phyloP scores from a whole-genome alignment of 2,113 vertebrate species.

The Lutjanus erythropterus region DNA sequence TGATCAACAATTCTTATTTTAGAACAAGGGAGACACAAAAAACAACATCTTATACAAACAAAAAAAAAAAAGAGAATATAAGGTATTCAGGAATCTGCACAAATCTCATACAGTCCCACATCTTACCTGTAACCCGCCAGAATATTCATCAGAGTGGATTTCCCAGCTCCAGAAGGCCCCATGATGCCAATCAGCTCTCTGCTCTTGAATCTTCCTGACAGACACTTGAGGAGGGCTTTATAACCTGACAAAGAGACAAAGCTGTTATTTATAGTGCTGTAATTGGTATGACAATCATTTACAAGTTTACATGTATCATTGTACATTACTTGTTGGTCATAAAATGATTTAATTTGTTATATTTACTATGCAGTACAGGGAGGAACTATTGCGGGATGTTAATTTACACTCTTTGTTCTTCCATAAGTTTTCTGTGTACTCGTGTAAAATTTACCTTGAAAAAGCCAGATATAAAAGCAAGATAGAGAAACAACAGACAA shows the following conservation, averaged over 20 bases:
- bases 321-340: too few relatives aligned
- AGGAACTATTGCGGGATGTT: not conserved
- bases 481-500: not conserved
- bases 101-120: too few relatives aligned
- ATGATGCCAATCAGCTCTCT: slow-evolving; percentile 97
- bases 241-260: slow-evolving; percentile 86
- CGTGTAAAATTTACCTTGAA: not conserved
- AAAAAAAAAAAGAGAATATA: not conserved
- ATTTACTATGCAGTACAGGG: too few relatives aligned
- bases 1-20: too few relatives aligned
- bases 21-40: too few relatives aligned
- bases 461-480: not conserved
- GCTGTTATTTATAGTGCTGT: not conserved
- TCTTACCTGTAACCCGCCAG: slow-evolving; percentile 96
- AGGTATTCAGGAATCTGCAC: not conserved
- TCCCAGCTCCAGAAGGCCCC: slow-evolving; percentile 97
- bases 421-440: not conserved
- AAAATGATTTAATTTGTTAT: too few relatives aligned
- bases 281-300: slow-evolving; percentile 7
- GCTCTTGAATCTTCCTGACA: slow-evolving; percentile 95
- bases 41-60: too few relatives aligned
- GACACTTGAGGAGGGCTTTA: slow-evolving; percentile 98
- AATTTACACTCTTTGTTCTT: not conserved
- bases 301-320: too few relatives aligned
- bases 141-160: slow-evolving; percentile 98